Percentiles rank a stretch among this genome's conserved stretches.
Evolutionary conservation across 2,113 vertebrate species (phyloP).

Genomic region (Eurypyga helias): DNA sequence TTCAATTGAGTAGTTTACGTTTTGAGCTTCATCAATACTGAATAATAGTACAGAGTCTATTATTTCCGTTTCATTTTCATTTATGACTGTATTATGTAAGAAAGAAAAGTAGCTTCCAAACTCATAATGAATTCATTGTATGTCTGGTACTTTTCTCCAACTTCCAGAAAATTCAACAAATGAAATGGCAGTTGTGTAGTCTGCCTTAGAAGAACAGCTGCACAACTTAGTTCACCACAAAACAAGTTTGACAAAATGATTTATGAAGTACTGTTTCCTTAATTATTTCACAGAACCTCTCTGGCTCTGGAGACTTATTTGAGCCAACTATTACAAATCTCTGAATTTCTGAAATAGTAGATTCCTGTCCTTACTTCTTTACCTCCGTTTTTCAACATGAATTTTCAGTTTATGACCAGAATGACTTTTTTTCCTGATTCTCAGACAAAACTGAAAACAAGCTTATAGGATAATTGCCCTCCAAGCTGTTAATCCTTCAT

Average conservation of each 20-base stretch:
- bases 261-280: conserved; percentile 50
- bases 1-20: neutral
- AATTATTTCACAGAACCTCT: conserved; percentile 42
- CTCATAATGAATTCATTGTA: neutral
- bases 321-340: conserved; percentile 38
- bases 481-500: neutral
- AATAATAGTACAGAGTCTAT: neutral
- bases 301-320: conserved; percentile 12
- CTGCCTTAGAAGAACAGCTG: conserved; percentile 37
- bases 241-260: conserved; percentile 26
- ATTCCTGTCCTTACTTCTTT: neutral
- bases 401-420: neutral
- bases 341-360: conserved; percentile 21
- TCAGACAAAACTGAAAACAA: neutral
- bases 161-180: neutral
- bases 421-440: neutral
- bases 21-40: neutral
- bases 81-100: neutral
- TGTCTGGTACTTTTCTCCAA: neutral
- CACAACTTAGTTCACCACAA: neutral
- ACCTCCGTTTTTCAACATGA: neutral
- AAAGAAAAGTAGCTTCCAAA: neutral
- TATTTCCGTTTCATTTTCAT: neutral
- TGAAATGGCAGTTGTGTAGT: neutral
- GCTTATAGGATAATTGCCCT: neutral